Evolutionary conservation across 2,797 vertebrate genomes (phyloP), one percentile per base, ranked within the genome.

Genomic region (Tolypeutes matacus): DNA sequence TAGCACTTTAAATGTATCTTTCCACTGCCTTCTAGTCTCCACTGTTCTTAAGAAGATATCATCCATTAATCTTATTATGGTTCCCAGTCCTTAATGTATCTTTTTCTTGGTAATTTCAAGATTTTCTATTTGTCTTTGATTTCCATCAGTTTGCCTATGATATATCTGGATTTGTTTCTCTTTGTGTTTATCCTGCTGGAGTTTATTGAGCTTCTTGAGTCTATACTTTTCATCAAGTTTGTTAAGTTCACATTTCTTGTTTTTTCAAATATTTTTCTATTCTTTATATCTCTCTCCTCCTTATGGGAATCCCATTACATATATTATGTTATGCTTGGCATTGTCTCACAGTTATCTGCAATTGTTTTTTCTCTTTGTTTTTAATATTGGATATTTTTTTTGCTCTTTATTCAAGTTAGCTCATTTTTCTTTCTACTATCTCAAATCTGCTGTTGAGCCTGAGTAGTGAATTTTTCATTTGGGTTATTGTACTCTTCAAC

Each of bases 101-200:
- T 75, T 81, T 67, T 73, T 89, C 72, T 21, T 81, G 51, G 34
- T 75, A 34, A 5, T 56, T 89, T 81, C 23, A 67, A 56, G 69
- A 69, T 62, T 86, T 89, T 82, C 51, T 81, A 11, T 31, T 96
- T 84, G 34, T 85, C 25, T 88, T 82, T 46, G 17, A 9, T 17
- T 82, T 64, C 42, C 29, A 64, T 13, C 81, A 89, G 85, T 60
- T 36, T 65, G 46, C 46, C 46, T 46, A 46, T 46, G 46, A 46
- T 9, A 46, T 46, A 46, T 46, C 46, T 46, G 46, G 46, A 46
- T 46, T 6, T 46, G 46, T 46, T 46, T 46, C 46, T 46, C 46
- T 46, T 46, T 46, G 46, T 46, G 46, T 46, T 46, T 46, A 46
- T 46, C 46, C 8, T 46, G 9, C 9, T 46, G 46, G 46, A 46